Conservation (phyloP, 2,888 invertebrate genomes). For the Sphecodes monilicornis region DNA sequence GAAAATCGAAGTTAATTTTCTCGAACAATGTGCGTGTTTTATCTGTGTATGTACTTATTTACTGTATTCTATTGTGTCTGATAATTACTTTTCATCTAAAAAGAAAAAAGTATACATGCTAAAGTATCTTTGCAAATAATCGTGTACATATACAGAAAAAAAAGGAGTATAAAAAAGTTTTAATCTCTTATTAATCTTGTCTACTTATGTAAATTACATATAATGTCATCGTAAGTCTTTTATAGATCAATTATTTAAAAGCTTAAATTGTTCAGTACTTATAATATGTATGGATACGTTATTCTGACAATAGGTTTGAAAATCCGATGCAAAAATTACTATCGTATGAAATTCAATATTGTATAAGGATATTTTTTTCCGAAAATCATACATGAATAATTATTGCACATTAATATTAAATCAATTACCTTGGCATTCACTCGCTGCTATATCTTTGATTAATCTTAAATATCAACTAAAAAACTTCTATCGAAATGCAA, state of each 20-base stretch:
- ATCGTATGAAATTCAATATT: conserved; percentile 37
- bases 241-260: conserved; percentile 47
- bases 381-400: conserved; percentile 28
- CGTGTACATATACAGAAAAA: conserved; percentile 32
- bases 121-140: conserved; percentile 29
- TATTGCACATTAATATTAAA: conserved; percentile 31
- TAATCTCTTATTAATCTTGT: conserved; percentile 31
- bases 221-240: conserved; percentile 49
- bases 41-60: conserved; percentile 72
- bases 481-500: conserved; percentile 8
- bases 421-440: conserved; percentile 12
- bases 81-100: conserved; percentile 28
- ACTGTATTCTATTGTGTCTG: conserved; percentile 32
- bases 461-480: conserved; percentile 18
- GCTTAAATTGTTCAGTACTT: conserved; percentile 46
- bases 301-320: conserved; percentile 33
- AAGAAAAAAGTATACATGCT: conserved; percentile 2
- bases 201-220: conserved; percentile 51
- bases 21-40: conserved; percentile 75
- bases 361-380: conserved; percentile 12
- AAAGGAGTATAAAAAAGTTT: conserved; percentile 27
- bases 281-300: conserved; percentile 46
- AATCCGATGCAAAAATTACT: conserved; percentile 51
- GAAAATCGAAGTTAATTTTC: conserved; percentile 38
- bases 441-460: conserved; percentile 11